Base-by-base conservation (phyloP, 2,888 invertebrate genomes). In the Eristalis pertinax region DNA sequence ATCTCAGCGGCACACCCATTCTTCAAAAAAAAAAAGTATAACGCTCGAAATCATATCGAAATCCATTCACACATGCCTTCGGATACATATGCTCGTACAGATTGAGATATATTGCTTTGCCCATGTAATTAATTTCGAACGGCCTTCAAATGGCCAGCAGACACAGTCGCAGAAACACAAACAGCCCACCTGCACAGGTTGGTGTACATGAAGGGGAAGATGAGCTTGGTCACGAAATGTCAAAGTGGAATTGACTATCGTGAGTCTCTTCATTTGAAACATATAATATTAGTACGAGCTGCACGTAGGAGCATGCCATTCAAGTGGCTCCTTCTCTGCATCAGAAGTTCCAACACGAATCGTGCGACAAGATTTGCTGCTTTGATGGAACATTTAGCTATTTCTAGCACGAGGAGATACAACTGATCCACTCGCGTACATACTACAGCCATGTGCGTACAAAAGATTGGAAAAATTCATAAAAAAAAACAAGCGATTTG, bases 141-240 rank as follows among this genome's bases (percentile, higher is more conserved):
- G 77, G 63, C 77, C 69, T 77, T 77, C 77, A 77, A 69, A 50
- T 35, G 63, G 26, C 35, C 32, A 26, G n/a, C 11, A 22, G 19
- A 58, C 15, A 50, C 60, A 69, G n/a, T 50, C 43, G 32, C 22
- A n/a, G 29, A 29, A 60, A 74, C 22, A 19, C n/a, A 65, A 22
- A 43, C 3, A 29, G 15, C 22, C 7, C 4, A 32, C 41, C 60
- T 24, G 26, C 62, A 43, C 35, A 10, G 19, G 11, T 11, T 19
- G 24, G 29, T 11, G 50, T 19, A 8, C 50, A 19, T 50, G 50
- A 38, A 70, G 19, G 43, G 63, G 62, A 15, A 56, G 35, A 64
- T 19, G 50, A 64, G 19, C 62, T n/a, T 5, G 35, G 26, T 68
- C 64, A 70, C 15, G 38, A 78, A 78, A 72, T 78, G 64, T 78